Evolutionary conservation across 2,888 invertebrate species (phyloP).

Genomic region (Ennomos erosarius): DNA sequence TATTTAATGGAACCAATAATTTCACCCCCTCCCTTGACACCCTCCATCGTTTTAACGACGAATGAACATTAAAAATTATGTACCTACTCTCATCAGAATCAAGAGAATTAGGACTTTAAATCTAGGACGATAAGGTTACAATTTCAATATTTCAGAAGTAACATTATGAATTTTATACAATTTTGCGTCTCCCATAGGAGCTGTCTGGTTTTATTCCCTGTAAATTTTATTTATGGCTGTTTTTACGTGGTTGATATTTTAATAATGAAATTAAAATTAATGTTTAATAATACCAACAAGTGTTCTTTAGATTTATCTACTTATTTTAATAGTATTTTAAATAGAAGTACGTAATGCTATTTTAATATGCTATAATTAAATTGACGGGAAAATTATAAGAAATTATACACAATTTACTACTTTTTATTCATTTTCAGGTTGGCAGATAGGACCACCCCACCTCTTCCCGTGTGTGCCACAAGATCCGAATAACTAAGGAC

Average conservation of each 20-base stretch:
- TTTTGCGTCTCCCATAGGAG: constrained; percentile 20
- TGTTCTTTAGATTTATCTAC: too few species aligned
- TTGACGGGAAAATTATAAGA: too few species aligned
- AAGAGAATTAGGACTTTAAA: constrained; percentile 4
- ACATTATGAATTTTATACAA: constrained; percentile 21
- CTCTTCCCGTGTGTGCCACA: too few species aligned
- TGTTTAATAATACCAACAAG: too few species aligned
- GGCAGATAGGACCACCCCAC: too few species aligned
- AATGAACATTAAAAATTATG: constrained; percentile 34
- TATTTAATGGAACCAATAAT: constrained; percentile 58
- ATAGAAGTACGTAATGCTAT: too few species aligned
- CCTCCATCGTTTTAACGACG: constrained; percentile 29
- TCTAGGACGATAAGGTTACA: not conserved
- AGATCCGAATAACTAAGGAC: too few species aligned
- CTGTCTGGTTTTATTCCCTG: constrained; percentile 25
- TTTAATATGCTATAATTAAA: too few species aligned
- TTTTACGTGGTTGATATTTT: constrained; percentile 7
- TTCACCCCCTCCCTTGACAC: constrained; percentile 42
- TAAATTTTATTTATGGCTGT: constrained; percentile 24
- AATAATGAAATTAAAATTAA: too few species aligned
- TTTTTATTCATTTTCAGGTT: too few species aligned
- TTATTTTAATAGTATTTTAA: not conserved
- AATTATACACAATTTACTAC: too few species aligned
- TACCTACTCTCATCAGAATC: not conserved
- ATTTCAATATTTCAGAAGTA: constrained; percentile 8